Percentiles rank a stretch among this genome's conserved stretches.
Evolutionary conservation across 64 coral and sea anemone species (phyloP).

Genomic region (Montipora efflorescens): DNA sequence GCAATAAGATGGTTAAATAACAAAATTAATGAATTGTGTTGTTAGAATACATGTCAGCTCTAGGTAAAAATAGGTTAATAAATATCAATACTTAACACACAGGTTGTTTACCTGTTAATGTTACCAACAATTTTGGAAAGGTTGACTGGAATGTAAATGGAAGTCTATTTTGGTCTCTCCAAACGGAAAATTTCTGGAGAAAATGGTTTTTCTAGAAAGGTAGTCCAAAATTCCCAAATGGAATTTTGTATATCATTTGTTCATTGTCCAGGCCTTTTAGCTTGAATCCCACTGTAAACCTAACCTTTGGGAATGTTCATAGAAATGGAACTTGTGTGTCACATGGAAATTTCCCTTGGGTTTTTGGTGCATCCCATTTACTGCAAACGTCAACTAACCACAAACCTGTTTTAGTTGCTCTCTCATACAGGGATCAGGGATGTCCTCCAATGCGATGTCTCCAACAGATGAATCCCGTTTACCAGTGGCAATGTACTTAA

Average conservation of each 20-base stretch:
- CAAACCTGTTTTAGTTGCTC: too few species aligned
- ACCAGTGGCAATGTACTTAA: too few species aligned
- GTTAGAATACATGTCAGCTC: neutral
- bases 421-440: too few species aligned
- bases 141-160: neutral
- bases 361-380: slow-evolving; percentile 29
- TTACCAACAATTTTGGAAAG: neutral
- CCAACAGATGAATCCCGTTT: too few species aligned
- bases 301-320: slow-evolving; percentile 7
- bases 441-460: too few species aligned
- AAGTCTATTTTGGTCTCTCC: neutral
- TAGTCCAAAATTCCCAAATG: too few species aligned
- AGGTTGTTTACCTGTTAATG: neutral
- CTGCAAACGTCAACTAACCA: neutral
- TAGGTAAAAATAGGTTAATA: neutral
- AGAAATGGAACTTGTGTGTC: neutral
- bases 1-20: slow-evolving; percentile 5
- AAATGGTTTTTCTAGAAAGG: neutral
- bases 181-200: neutral
- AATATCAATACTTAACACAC: neutral
- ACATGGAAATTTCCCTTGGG: neutral
- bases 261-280: neutral
- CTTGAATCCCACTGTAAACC: neutral
- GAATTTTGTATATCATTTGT: too few species aligned
- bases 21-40: neutral